These are phyloP conservation scores for Mus minutoides DNA, from an alignment of 2,797 vertebrate genomes.

Conservation along the genomic window DNA sequence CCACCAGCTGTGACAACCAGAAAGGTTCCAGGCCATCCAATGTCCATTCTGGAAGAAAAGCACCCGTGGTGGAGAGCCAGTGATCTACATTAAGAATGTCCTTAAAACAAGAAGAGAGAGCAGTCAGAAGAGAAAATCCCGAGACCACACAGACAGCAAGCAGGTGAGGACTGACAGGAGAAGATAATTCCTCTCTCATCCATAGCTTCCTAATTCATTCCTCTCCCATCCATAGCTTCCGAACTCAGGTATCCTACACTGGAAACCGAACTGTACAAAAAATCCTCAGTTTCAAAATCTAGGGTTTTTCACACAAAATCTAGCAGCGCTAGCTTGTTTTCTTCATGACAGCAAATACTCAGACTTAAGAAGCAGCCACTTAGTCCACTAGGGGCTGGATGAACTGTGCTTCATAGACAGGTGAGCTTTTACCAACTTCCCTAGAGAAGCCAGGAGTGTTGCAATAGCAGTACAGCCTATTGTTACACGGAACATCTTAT, in stretches of 20 bases:
- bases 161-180: slow-evolving; percentile 12
- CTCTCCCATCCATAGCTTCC: background rate
- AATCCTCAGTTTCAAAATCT: slow-evolving; percentile 14
- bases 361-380: background rate
- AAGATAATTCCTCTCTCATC: background rate
- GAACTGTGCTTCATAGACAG: background rate
- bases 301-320: background rate
- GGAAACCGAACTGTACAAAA: slow-evolving; percentile 34
- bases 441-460: background rate
- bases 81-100: background rate
- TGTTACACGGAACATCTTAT: background rate
- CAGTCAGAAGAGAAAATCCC: slow-evolving; percentile 23
- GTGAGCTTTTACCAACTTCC: background rate
- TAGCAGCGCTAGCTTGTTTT: background rate
- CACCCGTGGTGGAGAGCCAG: background rate
- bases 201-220: background rate
- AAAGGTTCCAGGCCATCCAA: background rate
- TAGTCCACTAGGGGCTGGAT: fast-evolving
- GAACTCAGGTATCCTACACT: slow-evolving; percentile 16
- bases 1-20: background rate
- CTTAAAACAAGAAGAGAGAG: background rate
- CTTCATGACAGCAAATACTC: background rate
- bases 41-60: background rate
- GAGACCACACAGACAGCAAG: background rate
- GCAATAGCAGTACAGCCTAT: background rate